A percentile compares a stretch with the other conserved stretches of the same genome.
Evolutionary conservation across 2,888 invertebrate genomes (phyloP).

Genomic region (Pandemis cinnamomeana): DNA sequence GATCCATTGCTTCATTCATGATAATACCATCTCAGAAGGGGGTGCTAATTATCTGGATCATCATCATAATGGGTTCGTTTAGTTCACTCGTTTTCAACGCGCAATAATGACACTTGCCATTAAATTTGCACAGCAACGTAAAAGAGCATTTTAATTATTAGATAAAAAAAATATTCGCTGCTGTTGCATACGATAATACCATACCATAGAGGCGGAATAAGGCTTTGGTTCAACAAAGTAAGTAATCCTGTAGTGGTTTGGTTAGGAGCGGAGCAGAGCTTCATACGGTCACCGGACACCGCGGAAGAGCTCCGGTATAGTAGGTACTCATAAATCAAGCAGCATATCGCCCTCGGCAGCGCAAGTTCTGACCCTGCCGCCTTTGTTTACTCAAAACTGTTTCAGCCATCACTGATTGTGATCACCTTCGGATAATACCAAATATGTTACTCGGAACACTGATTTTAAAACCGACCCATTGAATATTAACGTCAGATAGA

Average conservation of each 20-base stretch:
- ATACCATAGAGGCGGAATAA: conserved; percentile 43
- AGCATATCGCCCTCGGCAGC: conserved; percentile 69
- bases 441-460: conserved; percentile 19
- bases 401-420: conserved; percentile 48
- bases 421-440: conserved; percentile 67
- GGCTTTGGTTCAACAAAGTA: conserved; percentile 11
- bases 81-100: conserved; percentile 5
- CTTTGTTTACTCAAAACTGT: conserved; percentile 68
- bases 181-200: background rate
- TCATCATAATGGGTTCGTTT: conserved; percentile 8
- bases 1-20: conserved; percentile 26
- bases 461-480: conserved; percentile 58
- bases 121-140: background rate
- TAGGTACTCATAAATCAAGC: conserved; percentile 73
- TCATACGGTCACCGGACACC: conserved; percentile 74
- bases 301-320: conserved; percentile 78
- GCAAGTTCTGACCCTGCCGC: conserved; percentile 69
- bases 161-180: background rate
- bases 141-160: background rate
- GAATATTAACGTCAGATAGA: conserved; percentile 59
- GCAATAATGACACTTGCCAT: conserved; percentile 7
- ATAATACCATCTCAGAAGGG: conserved; percentile 19
- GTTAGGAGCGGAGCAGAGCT: conserved; percentile 60
- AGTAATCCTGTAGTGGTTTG: conserved; percentile 49
- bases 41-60: conserved; percentile 22